Evolutionary conservation across 2,888 invertebrate species (phyloP), one percentile per base, ranked within the genome.

Genomic region (Eristalinus aeneus): DNA sequence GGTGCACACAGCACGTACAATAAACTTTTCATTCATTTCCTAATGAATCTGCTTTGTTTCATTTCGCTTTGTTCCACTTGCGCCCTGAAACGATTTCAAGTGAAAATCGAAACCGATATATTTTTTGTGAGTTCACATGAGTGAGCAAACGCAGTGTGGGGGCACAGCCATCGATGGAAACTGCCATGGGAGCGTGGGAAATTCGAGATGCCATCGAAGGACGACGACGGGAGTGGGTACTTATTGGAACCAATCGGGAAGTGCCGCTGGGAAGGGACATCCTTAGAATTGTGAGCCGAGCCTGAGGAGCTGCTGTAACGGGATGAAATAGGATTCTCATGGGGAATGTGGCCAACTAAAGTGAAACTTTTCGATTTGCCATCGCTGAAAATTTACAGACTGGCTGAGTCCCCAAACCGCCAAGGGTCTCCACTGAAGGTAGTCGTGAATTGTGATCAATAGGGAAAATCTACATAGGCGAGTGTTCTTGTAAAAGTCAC

Each of bases 141-240:
- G 72, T 72, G 76, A 12, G 65, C 61, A 81, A 81, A 81, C 64
- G 71, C 65, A 72, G 58, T 65, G 65, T 65, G 69, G 36, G 46
- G 36, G 67, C 34, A 65, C 69, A 69, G 75, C 69, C 71, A 76
- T 65, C 64, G 54, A 56, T 23, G 36, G 39, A 16, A 72, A 34
- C 4, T 72, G 32, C 61, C 61, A 53, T 36, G 54, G 22, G 56
- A 39, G 27, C 23, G 27, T 27, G 36, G 69, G 27, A 63, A 63
- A 53, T 31, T 11, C 60, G 22, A 53, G 22, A 6, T 12, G 22
- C 27, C 27, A 27, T 27, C 27, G 27, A 27, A 27, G 5, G 27
- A 27, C 27, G 46, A 23, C 53, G n/a, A 39, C 1, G 39, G 39
- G 12, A 4, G 39, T 39, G 39, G 39, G n/a, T 46, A 16, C 46